These are phyloP conservation scores for Dione juno DNA, from an alignment of 2,888 invertebrate species.

Conservation along the genomic window DNA sequence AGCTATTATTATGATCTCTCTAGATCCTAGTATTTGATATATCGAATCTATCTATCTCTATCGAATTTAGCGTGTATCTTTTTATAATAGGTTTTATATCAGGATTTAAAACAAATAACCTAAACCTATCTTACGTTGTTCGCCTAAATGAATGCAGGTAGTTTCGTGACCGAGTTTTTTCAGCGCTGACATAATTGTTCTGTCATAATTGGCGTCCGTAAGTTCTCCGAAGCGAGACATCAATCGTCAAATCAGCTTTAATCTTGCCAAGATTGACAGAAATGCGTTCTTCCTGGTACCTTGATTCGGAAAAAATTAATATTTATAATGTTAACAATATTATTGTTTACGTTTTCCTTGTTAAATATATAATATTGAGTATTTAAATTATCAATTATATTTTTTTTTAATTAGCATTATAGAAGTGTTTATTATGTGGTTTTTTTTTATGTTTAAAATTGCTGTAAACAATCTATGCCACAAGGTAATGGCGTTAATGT, in stretches of 20 bases:
- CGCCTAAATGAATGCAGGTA: conserved; percentile 14
- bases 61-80: no score
- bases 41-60: no score
- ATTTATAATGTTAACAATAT: conserved; percentile 15
- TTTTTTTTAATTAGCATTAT: not conserved
- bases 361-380: not conserved
- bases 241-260: conserved; percentile 34
- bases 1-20: conserved; percentile 1
- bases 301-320: conserved; percentile 32
- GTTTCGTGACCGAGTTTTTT: conserved; percentile 11
- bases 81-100: no score
- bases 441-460: no score
- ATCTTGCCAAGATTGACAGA: conserved; percentile 39
- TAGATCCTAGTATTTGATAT: no score
- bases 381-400: not conserved
- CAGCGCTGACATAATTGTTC: conserved; percentile 27
- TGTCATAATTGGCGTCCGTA: conserved; percentile 24
- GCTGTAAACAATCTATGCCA: not conserved
- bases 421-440: no score
- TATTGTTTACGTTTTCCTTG: conserved; percentile 24
- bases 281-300: conserved; percentile 35
- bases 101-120: no score
- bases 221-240: conserved; percentile 36
- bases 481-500: not conserved
- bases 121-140: not conserved